Evolutionary conservation across 2,888 invertebrate species (phyloP).

Genomic region (Drosophila ochracea): DNA sequence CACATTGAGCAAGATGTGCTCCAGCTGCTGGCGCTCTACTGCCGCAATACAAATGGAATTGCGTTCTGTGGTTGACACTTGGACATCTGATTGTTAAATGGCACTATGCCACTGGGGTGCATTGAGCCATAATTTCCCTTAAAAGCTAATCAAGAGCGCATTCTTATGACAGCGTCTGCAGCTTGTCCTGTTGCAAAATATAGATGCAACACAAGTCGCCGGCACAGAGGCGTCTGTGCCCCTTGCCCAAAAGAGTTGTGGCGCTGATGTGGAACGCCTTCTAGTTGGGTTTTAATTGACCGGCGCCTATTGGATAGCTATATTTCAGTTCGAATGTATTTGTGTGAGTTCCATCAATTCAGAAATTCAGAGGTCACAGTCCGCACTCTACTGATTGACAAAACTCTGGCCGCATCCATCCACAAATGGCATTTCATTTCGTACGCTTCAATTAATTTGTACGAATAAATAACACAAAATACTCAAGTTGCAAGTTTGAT

Average conservation of each 20-base stretch:
- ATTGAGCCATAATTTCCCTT: slow-evolving; percentile 21
- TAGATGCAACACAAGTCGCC: neutral
- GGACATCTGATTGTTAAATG: slow-evolving; percentile 21
- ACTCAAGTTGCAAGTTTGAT: slow-evolving; percentile 51
- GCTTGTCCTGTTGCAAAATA: slow-evolving; percentile 4
- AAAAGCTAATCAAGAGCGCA: slow-evolving; percentile 28
- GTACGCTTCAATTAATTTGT: slow-evolving; percentile 67
- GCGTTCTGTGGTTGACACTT: slow-evolving; percentile 33
- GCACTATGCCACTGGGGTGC: slow-evolving; percentile 8
- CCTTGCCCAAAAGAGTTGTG: neutral
- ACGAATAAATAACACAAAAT: slow-evolving; percentile 67
- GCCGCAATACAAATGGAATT: slow-evolving; percentile 17
- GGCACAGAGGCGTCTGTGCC: slow-evolving; percentile 7
- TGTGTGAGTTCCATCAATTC: slow-evolving; percentile 35
- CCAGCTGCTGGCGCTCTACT: slow-evolving; percentile 31
- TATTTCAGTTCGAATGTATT: neutral
- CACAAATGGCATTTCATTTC: slow-evolving; percentile 39
- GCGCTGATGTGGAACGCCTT: slow-evolving; percentile 1
- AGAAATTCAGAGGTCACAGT: slow-evolving; percentile 52
- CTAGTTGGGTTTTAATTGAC: slow-evolving; percentile 38
- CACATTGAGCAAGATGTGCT: slow-evolving; percentile 25
- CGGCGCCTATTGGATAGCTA: slow-evolving; percentile 8
- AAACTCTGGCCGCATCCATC: slow-evolving; percentile 22
- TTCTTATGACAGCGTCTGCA: slow-evolving; percentile 4
- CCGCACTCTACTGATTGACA: slow-evolving; percentile 53